These are phyloP conservation scores for Apamea crenata DNA, from an alignment of 2,888 invertebrate genomes.

Conservation along the genomic window DNA sequence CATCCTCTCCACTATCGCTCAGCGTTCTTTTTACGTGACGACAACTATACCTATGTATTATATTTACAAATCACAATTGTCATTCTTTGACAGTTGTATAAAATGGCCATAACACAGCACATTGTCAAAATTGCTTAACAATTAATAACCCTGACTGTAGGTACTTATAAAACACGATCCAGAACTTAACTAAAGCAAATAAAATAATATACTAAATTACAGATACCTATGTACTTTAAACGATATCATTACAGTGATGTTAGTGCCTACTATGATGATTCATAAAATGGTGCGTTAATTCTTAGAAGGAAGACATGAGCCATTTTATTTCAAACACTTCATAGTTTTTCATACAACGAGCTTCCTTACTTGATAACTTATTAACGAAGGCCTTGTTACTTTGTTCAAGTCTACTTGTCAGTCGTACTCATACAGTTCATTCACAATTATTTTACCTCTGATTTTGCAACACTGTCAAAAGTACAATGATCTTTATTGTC, in stretches of 20 bases:
- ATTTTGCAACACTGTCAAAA: too few species aligned
- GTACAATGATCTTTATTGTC: too few species aligned
- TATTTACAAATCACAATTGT: too few species aligned
- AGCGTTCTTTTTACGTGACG: too few species aligned
- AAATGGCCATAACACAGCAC: too few species aligned
- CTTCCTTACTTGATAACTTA: not conserved
- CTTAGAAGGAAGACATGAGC: not conserved
- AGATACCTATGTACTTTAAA: not conserved
- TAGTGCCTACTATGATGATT: not conserved
- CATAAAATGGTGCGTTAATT: not conserved
- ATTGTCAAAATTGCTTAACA: too few species aligned
- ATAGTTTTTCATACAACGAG: not conserved
- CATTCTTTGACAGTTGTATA: too few species aligned
- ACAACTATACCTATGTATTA: too few species aligned
- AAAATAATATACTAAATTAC: not conserved
- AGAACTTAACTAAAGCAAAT: not conserved
- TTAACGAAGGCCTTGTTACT: slow-evolving; percentile 2
- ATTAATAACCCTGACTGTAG: too few species aligned
- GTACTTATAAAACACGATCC: not conserved
- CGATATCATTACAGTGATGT: too few species aligned
- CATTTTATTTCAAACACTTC: not conserved
- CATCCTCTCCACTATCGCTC: too few species aligned
- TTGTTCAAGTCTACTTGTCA: slow-evolving; percentile 1
- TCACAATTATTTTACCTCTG: too few species aligned
- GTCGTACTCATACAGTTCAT: not conserved